Evolutionary conservation across 1,140 invertebrate species (phyloP), one percentile per base, ranked within the genome.

Genomic region (Drosophila willistoni): DNA sequence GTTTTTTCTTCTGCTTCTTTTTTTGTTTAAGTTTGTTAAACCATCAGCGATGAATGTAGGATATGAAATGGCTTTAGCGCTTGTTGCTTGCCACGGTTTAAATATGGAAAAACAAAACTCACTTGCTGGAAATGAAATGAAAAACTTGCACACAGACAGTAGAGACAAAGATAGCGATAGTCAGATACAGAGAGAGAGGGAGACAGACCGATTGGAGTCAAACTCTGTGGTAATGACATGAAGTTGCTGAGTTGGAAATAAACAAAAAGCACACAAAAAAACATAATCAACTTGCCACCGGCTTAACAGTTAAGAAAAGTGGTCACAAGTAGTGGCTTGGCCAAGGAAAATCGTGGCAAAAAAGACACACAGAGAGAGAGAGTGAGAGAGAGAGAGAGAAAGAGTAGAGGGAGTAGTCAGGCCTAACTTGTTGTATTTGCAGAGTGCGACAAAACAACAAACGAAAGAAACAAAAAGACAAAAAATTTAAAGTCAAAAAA

Each of bases 101-200:
- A 87, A 87, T 87, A 87, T 87, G 62, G 73, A 85, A 86, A 87
- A 89, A 87, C 83, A 83, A 85, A 79, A 73, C 64, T 60, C 63
- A 47, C 39, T 67, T 70, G 68, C 33, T 64, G 59, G 42, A 79
- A 76, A 66, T 67, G 69, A 55, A 59, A 42, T 22, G 39, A 41
- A 47, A 36, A 60, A 41, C 22, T 51, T 51, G 44, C 44, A 22
- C 44, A 51, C 17, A 51, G 44, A 51, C 19, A 51, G 19, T 29
- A 57, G 36, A 41, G 36, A 14, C 22, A n/a, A n/a, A 60, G 36
- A 36, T 5, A 57, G 71, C 33, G 7, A 12, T 25, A 33, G 54
- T 71, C 19, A 29, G 42, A 56, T 60, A 47, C 3, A 9, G 34
- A 33, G 54, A 14, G 25, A 39, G 51, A 14, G 51, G 7, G 22